Base-by-base conservation (phyloP, 2,113 vertebrate species). In the Myxocyprinus asiaticus region DNA sequence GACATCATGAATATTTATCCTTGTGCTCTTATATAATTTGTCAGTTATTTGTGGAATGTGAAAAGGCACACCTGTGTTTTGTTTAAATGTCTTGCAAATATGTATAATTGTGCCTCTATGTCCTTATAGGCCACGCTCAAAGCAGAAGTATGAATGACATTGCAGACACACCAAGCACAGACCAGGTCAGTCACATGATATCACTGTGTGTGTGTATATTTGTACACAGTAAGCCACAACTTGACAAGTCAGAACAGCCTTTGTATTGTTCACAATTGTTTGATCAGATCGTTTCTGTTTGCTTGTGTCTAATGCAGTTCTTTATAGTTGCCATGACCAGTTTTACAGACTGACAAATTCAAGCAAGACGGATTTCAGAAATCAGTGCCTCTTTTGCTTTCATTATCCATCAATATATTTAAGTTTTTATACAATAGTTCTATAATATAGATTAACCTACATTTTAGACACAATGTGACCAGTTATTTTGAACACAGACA, bases 121-220 rank as follows among this genome's bases (percentile, higher is more conserved):
- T 76, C 33, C 88, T 2, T 33, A 33, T 86, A 99, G 97, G 94
- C 87, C 95, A 98, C 0, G 93, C 94, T 0, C 97, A 98, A 87
- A 99, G 96, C 79, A 89, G 95, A 63, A 99, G 98, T 88, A 97
- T 99, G 97, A 99, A 96, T 0, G 97, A 99, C 84, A 99, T 99
- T 86, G 92, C 96, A 0, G 95, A 94, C 15, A 92, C 94, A 0
- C 96, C 94, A 0, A 98, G 96, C 91, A 91, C 94, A 0, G 96
- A 99, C 81, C 97, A 99, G 95, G 97, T 97, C 89, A 88, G 5
- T 58, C 64, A 48, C 51, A 7, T 47, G 14, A 11, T 17, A 10
- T 47, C 76, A 42, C 7, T 48, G 47, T 33, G 22, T 48, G 47
- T 9, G 6, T 48, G 47, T 4, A 2, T 48, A 48, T 48, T 9